Percentiles rank a stretch among this genome's conserved stretches.
Conservation (phyloP, 2,113 vertebrate species). For the Coracopsis vasa region DNA sequence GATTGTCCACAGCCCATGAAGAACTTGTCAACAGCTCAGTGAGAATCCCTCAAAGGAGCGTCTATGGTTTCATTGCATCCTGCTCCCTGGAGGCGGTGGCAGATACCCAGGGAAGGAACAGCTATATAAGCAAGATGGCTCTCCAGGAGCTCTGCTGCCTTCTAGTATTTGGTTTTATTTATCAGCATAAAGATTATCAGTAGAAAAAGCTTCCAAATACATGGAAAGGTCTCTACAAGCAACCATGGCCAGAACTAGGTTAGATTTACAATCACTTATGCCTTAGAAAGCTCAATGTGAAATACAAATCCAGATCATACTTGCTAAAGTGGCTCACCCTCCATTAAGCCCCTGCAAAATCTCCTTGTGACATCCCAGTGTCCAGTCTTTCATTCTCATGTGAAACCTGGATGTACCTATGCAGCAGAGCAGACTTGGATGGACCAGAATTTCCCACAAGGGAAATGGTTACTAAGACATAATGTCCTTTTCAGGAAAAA, state of each 20-base stretch:
- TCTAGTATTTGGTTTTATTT: neutral
- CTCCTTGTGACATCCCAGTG: neutral
- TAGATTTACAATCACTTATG: neutral
- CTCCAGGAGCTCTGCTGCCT: neutral
- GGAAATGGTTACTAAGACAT: neutral
- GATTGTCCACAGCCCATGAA: constrained; percentile 59
- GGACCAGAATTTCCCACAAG: neutral
- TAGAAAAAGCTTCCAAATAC: neutral
- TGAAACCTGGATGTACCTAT: neutral
- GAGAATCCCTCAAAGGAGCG: constrained; percentile 38
- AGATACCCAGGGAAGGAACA: constrained; percentile 24
- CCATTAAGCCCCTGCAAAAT: neutral
- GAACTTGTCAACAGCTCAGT: constrained; percentile 71
- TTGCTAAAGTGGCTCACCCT: neutral
- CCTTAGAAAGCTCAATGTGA: neutral
- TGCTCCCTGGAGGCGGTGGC: constrained; percentile 26
- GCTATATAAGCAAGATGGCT: constrained; percentile 45
- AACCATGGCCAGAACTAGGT: neutral
- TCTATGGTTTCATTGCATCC: constrained; percentile 59
- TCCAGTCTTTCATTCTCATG: neutral
- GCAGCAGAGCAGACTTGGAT: neutral
- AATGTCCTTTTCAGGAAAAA: neutral
- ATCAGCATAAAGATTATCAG: neutral
- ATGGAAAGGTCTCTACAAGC: neutral
- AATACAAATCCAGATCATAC: neutral